These are phyloP conservation scores for Lucilia sericata DNA, from an alignment of 1,140 invertebrate genomes.

Conservation along the genomic window DNA sequence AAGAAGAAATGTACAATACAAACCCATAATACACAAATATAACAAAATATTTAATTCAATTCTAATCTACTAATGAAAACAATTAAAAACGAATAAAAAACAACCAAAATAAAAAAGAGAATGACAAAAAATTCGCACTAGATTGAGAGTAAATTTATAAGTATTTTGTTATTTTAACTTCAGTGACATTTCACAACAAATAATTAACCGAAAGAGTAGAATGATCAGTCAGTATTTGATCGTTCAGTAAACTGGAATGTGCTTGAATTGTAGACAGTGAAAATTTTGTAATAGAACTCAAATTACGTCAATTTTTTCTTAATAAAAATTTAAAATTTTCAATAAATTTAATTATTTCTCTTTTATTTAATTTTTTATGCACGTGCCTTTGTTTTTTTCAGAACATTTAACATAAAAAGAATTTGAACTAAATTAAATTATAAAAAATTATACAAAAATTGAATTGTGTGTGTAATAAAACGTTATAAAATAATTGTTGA, in stretches of 20 bases:
- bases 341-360: neutral
- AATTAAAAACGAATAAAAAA: neutral
- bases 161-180: neutral
- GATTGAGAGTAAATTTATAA: slow-evolving; percentile 2
- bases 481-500: slow-evolving; percentile 25
- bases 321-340: neutral
- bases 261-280: neutral
- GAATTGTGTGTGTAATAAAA: slow-evolving; percentile 39
- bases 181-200: slow-evolving; percentile 14
- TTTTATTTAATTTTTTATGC: neutral
- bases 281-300: neutral
- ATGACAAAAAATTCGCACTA: neutral
- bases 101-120: neutral
- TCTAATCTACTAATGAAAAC: neutral
- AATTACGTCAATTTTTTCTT: neutral
- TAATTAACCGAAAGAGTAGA: neutral
- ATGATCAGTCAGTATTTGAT: neutral
- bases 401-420: slow-evolving; percentile 1
- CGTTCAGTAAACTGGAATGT: slow-evolving; percentile 32
- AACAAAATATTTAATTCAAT: neutral
- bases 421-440: slow-evolving; percentile 2
- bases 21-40: neutral
- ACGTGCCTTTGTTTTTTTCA: slow-evolving; percentile 14
- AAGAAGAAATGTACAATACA: neutral
- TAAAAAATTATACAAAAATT: slow-evolving; percentile 33